Conservation (phyloP, 2,113 vertebrate genomes). For the Lathamus discolor region DNA sequence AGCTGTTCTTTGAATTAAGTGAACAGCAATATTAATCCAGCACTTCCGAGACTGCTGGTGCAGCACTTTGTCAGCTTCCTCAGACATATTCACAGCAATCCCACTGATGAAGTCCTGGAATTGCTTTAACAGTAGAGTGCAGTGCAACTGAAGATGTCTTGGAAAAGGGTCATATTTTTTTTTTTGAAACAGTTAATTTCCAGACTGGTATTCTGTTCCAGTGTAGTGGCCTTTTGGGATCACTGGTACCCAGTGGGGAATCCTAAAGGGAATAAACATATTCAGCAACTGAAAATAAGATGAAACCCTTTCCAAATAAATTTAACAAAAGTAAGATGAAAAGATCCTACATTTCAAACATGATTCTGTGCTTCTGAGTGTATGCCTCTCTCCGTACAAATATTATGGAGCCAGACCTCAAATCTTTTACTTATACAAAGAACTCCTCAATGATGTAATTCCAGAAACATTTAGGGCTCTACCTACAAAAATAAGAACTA, state of each 20-base stretch:
- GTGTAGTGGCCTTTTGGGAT: not conserved
- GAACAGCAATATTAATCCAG: constrained; percentile 16
- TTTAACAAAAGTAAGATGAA: not conserved
- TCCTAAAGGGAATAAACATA: not conserved
- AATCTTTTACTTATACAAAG: not conserved
- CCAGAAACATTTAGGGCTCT: not conserved
- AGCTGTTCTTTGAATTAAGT: constrained; percentile 60
- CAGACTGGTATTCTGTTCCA: not conserved
- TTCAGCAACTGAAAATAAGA: not conserved
- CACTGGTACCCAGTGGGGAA: not conserved
- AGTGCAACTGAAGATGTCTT: constrained; percentile 12
- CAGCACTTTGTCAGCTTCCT: constrained; percentile 50
- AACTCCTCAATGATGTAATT: not conserved
- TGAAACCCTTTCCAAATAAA: not conserved
- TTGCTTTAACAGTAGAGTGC: constrained; percentile 54
- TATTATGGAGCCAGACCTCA: not conserved
- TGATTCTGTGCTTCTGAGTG: not conserved
- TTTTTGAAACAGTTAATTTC: constrained; percentile 19
- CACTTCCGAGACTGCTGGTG: constrained; percentile 40
- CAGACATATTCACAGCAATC: constrained; percentile 18
- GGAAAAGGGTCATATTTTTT: constrained; percentile 6
- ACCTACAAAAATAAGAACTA: not conserved
- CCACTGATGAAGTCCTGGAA: constrained; percentile 6
- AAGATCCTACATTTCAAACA: not conserved
- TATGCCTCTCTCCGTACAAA: not conserved